Evolutionary conservation across 2,888 invertebrate genomes (phyloP), one percentile per base, ranked within the genome.

Genomic region (Nomada fabriciana): DNA sequence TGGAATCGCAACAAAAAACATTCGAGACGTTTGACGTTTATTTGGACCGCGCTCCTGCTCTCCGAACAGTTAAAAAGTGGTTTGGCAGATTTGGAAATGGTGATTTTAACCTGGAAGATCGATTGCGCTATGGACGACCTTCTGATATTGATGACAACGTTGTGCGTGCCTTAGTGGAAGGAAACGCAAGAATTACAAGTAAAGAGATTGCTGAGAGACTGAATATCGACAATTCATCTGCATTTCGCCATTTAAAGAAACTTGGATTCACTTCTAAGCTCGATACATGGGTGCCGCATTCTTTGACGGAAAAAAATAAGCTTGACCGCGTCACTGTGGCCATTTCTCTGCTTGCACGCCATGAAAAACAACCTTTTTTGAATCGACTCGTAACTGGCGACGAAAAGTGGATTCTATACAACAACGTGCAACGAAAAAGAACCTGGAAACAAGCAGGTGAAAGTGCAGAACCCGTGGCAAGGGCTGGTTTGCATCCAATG

Each of bases 1-100:
- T n/a, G n/a, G n/a, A n/a, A n/a, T n/a, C n/a, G n/a, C n/a, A 23
- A 42, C 36, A 59, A 53, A 36, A 25, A 74, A 65, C 20, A 65
- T 64, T 47, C 29, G 18, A 15, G 18, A 15, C 9, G 52, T 65
- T 65, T 65, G 18, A 15, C 9, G 52, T 65, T 65, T 65, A 65
- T 25, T 23, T 23, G 13, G 53, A 65, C n/a, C 1, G 53, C 53
- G 55, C 43, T 47, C 29, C 36, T 71, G 47, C 20, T 71, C 18
- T 53, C 11, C 47, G 60, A 18, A 47, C 42, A 52, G 61, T 43
- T 43, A 2, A 43, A 61, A 71, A 71, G 13, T 61, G 71, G 61
- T 61, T 71, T 71, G 42, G 36, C 29, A 18, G 61, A 73, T 73
- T 73, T 73, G 25, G 25, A 63, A 72, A 72, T 23, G 43, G 23